These are phyloP conservation scores for Eilema caniola DNA, from an alignment of 2,888 invertebrate genomes.

Conservation along the genomic window DNA sequence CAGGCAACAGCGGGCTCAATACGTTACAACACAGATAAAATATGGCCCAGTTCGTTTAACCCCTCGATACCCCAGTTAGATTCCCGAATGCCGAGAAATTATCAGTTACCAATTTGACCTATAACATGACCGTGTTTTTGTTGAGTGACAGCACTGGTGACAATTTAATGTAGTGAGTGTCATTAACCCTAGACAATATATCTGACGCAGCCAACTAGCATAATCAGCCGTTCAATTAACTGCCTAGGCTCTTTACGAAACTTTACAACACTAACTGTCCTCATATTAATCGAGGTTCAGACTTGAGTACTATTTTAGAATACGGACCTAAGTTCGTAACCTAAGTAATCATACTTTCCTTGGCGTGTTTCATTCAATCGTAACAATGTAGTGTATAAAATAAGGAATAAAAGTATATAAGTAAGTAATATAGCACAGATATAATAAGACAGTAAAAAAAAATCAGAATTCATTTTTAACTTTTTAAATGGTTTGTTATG, in stretches of 20 bases:
- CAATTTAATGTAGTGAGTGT: not conserved
- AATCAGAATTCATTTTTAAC: not conserved
- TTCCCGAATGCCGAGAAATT: not conserved
- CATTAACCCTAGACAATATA: not conserved
- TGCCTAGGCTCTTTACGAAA: too few species aligned
- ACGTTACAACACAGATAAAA: conserved; percentile 35
- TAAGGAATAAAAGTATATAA: not conserved
- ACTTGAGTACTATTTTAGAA: too few species aligned
- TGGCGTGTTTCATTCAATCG: too few species aligned
- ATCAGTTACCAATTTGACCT: not conserved
- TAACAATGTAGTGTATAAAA: too few species aligned
- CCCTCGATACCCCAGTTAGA: conserved; percentile 41
- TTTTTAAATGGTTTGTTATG: conserved; percentile 9
- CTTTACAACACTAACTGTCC: too few species aligned
- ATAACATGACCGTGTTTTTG: not conserved
- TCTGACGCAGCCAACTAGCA: too few species aligned
- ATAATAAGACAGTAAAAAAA: not conserved
- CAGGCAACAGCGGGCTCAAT: too few species aligned
- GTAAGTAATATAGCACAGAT: not conserved
- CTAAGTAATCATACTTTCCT: too few species aligned
- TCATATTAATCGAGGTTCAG: too few species aligned
- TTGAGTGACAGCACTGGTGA: not conserved
- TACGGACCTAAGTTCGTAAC: too few species aligned
- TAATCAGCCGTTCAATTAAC: too few species aligned
- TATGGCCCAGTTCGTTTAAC: conserved; percentile 32